Evolutionary conservation across 2,888 invertebrate genomes (phyloP).

Genomic region (Acleris laterana): DNA sequence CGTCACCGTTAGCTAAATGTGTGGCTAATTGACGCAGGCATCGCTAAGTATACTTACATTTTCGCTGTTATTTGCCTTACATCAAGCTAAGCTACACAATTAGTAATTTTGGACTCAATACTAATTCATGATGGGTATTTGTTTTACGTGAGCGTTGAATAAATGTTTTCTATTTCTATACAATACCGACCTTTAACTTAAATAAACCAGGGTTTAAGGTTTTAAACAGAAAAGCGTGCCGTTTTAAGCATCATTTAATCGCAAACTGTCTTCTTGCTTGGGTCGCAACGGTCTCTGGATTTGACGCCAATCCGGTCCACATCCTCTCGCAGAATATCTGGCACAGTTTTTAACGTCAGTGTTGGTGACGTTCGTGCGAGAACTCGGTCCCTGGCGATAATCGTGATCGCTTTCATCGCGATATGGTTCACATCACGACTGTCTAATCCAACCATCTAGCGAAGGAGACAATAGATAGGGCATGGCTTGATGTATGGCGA

Average conservation of each 20-base stretch:
- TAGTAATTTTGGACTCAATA: neutral
- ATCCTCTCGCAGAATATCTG: conserved; percentile 20
- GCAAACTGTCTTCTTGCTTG: neutral
- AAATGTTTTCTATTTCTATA: neutral
- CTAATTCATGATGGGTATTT: neutral
- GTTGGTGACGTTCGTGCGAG: conserved; percentile 52
- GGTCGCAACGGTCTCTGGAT: neutral
- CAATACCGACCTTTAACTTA: neutral
- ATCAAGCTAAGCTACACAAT: conserved; percentile 9
- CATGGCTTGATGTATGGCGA: conserved; percentile 37
- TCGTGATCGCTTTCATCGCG: conserved; percentile 76
- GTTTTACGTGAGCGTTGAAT: no score
- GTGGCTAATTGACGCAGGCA: conserved; percentile 48
- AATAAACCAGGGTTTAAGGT: no score
- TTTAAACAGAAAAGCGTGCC: no score
- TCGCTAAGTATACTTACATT: conserved; percentile 46
- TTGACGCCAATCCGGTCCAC: conserved; percentile 12
- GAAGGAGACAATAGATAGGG: conserved; percentile 53
- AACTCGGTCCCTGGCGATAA: conserved; percentile 50
- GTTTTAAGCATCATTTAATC: no score
- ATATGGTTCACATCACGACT: conserved; percentile 66
- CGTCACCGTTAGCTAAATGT: conserved; percentile 53
- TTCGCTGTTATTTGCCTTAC: conserved; percentile 50
- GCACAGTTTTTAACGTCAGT: conserved; percentile 17
- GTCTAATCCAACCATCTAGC: conserved; percentile 57